These are phyloP conservation scores for Lysiphlebus fabarum DNA, from an alignment of 1,140 invertebrate species.

Conservation along the genomic window DNA sequence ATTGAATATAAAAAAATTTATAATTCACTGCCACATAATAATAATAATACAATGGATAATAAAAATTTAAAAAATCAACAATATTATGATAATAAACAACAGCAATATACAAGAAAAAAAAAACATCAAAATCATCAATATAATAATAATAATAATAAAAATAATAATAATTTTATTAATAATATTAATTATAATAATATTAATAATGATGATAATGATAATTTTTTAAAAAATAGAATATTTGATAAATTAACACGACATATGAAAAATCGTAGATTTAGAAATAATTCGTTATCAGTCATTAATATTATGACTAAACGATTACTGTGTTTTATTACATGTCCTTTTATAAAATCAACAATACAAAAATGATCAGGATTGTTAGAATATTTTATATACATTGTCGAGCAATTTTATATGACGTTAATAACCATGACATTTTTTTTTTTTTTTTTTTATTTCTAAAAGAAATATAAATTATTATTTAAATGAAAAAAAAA, in stretches of 20 bases:
- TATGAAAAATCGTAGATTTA: constrained; percentile 30
- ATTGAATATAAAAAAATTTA: constrained; percentile 29
- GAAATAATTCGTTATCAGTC: constrained; percentile 35
- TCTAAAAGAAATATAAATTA: too few relatives aligned
- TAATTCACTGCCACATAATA: constrained; percentile 43
- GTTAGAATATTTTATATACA: constrained; percentile 8
- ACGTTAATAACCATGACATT: too few relatives aligned
- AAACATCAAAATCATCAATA: constrained; percentile 25
- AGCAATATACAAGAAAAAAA: constrained; percentile 17
- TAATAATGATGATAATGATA: constrained; percentile 22
- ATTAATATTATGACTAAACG: constrained; percentile 43
- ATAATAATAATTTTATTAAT: constrained; percentile 22
- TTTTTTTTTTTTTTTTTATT: too few relatives aligned
- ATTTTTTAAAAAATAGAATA: constrained; percentile 20
- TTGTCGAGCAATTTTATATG: constrained; percentile 1
- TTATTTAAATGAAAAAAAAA: too few relatives aligned
- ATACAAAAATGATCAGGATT: constrained; percentile 26
- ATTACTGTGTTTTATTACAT: constrained; percentile 43
- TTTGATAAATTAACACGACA: constrained; percentile 25
- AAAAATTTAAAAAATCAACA: constrained; percentile 22
- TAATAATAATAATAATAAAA: constrained; percentile 12
- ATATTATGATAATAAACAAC: constrained; percentile 17
- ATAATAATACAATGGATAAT: constrained; percentile 27
- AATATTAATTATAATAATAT: constrained; percentile 20
- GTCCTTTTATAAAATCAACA: constrained; percentile 28